phyloP scores from a whole-genome alignment of 2,888 invertebrate genomes.

The Pomacea canaliculata region DNA sequence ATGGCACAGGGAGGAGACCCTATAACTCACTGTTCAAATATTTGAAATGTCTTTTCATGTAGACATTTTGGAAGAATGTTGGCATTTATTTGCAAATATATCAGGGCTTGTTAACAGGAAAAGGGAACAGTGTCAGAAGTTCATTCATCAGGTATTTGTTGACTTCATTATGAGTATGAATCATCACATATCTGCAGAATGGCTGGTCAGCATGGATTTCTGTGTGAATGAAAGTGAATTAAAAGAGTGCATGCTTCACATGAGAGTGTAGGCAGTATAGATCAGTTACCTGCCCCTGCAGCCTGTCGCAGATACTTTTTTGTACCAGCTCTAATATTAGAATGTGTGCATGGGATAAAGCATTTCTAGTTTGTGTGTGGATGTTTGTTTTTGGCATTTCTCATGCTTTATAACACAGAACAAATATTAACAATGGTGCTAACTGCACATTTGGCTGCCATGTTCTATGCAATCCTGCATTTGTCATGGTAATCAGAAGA shows the following conservation, averaged over 20 bases:
- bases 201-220: conserved; percentile 22
- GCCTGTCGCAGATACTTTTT: not conserved
- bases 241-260: not conserved
- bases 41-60: too few relatives aligned
- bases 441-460: conserved; percentile 19
- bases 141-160: conserved; percentile 4
- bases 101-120: not conserved
- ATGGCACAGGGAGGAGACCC: too few relatives aligned
- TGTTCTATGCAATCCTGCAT: conserved; percentile 25
- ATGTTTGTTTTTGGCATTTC: not conserved
- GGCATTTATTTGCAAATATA: too few relatives aligned
- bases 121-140: conserved; percentile 6
- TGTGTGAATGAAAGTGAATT: conserved; percentile 10
- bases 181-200: conserved; percentile 31
- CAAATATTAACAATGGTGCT: conserved; percentile 26
- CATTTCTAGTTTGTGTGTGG: not conserved
- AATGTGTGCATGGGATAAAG: not conserved
- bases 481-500: conserved; percentile 21
- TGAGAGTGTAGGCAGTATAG: conserved; percentile 6
- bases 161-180: not conserved
- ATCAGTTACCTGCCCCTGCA: not conserved
- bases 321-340: not conserved
- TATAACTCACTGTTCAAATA: too few relatives aligned
- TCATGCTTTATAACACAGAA: conserved; percentile 13
- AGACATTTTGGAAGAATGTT: too few relatives aligned